These are phyloP conservation scores for Pomacea canaliculata DNA, from an alignment of 2,888 invertebrate genomes.

Conservation along the genomic window DNA sequence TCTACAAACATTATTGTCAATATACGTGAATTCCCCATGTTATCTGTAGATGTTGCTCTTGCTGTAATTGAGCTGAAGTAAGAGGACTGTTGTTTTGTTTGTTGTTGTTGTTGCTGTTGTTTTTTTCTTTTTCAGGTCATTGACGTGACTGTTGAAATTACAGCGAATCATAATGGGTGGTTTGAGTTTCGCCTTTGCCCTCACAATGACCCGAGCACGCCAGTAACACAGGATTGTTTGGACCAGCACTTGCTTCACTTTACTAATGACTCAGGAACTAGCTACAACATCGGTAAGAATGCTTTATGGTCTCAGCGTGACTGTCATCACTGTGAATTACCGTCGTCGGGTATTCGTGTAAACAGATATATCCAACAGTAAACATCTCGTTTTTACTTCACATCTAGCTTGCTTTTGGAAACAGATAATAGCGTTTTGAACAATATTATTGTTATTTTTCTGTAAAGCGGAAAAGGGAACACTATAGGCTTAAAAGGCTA, in stretches of 20 bases:
- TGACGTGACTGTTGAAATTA: constrained; percentile 26
- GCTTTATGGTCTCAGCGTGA: background rate
- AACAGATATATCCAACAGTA: no score
- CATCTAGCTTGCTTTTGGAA: background rate
- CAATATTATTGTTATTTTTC: background rate
- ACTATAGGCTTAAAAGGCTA: no score
- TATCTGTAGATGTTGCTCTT: no score
- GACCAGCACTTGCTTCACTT: constrained; percentile 28
- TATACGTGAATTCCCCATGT: no score
- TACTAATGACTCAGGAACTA: constrained; percentile 21
- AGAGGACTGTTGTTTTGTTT: no score
- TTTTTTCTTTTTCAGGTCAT: constrained; percentile 12
- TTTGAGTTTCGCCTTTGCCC: constrained; percentile 39
- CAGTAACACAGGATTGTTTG: constrained; percentile 36
- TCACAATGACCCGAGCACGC: constrained; percentile 27
- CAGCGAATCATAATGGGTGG: constrained; percentile 37
- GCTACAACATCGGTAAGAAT: constrained; percentile 18
- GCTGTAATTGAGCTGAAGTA: no score
- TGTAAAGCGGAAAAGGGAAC: no score
- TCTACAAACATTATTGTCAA: no score
- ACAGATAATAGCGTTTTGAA: background rate
- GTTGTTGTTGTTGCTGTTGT: no score
- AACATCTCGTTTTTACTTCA: background rate
- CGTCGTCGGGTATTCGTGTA: no score
- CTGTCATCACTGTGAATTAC: no score